phyloP scores from a whole-genome alignment of 2,113 vertebrate genomes.

The Rhipidura dahli region DNA sequence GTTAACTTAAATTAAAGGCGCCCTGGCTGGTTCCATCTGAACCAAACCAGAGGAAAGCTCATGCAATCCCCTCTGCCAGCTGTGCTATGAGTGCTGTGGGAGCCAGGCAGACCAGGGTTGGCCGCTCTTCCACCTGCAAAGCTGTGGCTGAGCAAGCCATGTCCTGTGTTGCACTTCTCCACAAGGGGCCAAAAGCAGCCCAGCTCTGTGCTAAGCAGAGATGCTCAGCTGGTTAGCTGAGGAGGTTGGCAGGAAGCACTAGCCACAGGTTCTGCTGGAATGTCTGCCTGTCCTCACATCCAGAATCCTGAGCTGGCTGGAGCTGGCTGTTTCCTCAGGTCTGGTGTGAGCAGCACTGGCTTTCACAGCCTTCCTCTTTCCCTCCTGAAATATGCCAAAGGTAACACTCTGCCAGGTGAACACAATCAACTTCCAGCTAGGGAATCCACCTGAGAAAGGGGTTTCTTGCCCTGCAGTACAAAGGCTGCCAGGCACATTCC shows the following conservation, averaged over 20 bases:
- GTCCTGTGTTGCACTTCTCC: neutral
- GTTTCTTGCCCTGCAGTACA: neutral
- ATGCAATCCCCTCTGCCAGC: neutral
- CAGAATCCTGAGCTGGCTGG: neutral
- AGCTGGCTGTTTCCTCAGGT: neutral
- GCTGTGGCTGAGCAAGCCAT: neutral
- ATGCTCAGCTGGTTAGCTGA: neutral
- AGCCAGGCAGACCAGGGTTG: neutral
- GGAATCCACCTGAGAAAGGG: neutral
- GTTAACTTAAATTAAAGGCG: neutral
- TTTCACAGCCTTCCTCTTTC: neutral
- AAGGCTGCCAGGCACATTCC: neutral
- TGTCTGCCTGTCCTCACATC: neutral
- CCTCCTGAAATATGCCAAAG: neutral
- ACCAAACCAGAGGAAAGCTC: neutral
- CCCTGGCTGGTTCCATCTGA: neutral
- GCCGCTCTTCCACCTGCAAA: neutral
- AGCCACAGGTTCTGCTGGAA: neutral
- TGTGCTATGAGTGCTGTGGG: rapidly evolving
- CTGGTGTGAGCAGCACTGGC: neutral
- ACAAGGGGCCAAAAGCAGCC: rapidly evolving
- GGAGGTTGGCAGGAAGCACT: neutral
- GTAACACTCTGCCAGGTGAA: neutral
- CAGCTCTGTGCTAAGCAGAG: neutral
- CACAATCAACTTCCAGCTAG: neutral